phyloP scores from a whole-genome alignment of 2,113 vertebrate genomes.

The Bubalus kerabau region DNA sequence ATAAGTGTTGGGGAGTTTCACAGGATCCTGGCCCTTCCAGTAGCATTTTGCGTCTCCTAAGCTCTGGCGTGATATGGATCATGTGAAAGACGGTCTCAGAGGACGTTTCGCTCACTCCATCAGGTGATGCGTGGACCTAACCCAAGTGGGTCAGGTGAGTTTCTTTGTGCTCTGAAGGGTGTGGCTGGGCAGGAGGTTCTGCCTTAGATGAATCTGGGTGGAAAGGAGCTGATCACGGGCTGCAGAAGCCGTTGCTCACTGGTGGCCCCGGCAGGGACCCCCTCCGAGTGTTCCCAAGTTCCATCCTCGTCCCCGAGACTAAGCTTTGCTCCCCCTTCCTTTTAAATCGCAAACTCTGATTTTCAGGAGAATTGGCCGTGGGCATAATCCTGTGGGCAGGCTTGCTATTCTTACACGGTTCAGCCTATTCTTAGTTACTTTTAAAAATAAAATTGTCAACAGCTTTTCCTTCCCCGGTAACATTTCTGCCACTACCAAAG shows the following conservation, averaged over 20 bases:
- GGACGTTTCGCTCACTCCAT: rapidly evolving
- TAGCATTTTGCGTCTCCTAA: rapidly evolving
- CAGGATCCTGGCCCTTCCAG: rapidly evolving
- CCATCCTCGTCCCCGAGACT: rapidly evolving
- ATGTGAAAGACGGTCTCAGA: rapidly evolving
- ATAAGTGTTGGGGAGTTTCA: rapidly evolving
- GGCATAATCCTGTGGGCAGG: background rate
- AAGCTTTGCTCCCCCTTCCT: background rate
- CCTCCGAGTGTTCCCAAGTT: rapidly evolving
- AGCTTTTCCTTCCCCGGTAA: slow-evolving; percentile 31
- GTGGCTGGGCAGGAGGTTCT: rapidly evolving
- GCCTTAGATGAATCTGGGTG: too few species aligned
- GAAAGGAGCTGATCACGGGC: rapidly evolving
- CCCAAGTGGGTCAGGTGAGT: rapidly evolving
- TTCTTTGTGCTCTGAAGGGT: rapidly evolving
- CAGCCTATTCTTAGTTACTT: slow-evolving; percentile 57
- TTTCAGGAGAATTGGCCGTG: background rate
- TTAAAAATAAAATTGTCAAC: slow-evolving; percentile 64
- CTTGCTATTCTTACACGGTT: slow-evolving; percentile 50
- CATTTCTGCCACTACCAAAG: slow-evolving; percentile 39
- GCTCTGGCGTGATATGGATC: rapidly evolving
- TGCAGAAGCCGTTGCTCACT: rapidly evolving
- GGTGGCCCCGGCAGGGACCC: background rate
- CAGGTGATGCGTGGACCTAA: rapidly evolving
- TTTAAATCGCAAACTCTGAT: background rate